Percentiles rank a stretch among this genome's conserved stretches.
These are phyloP conservation scores for Megaceryle torquata DNA, from an alignment of 2,113 vertebrate species.

Conservation along the genomic window DNA sequence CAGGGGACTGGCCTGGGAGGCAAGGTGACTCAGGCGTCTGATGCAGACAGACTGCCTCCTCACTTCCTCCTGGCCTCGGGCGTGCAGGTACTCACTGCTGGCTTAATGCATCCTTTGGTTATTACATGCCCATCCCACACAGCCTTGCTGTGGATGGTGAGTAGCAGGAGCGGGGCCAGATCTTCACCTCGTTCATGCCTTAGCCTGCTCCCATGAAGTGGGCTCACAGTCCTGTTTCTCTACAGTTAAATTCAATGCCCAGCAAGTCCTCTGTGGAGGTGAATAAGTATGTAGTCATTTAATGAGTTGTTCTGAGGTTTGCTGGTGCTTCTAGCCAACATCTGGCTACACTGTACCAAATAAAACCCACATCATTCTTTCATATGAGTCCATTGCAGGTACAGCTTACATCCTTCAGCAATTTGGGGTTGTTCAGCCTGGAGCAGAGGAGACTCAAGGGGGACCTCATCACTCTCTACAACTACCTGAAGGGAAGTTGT, in stretches of 20 bases:
- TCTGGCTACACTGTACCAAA: background rate
- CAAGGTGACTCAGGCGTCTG: background rate
- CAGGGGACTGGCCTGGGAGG: background rate
- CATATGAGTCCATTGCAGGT: background rate
- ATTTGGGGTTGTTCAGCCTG: background rate
- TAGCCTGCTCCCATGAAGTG: background rate
- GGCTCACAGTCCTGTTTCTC: accelerated
- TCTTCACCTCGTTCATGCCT: background rate
- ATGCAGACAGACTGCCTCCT: background rate
- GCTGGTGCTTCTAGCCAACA: background rate
- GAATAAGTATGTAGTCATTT: background rate
- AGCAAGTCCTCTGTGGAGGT: background rate
- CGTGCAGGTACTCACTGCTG: background rate
- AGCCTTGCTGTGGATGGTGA: background rate
- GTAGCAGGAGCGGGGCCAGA: background rate
- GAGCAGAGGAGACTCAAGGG: too few species aligned
- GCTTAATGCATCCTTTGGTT: background rate
- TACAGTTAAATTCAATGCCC: accelerated
- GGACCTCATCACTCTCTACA: too few species aligned
- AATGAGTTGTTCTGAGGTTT: background rate
- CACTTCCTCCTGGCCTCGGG: background rate
- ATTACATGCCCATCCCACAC: background rate
- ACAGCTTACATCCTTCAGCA: background rate
- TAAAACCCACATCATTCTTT: background rate
- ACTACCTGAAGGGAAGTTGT: too few species aligned